Conservation (phyloP, 2,797 vertebrate species). For the Sphenopsis melanotis region DNA sequence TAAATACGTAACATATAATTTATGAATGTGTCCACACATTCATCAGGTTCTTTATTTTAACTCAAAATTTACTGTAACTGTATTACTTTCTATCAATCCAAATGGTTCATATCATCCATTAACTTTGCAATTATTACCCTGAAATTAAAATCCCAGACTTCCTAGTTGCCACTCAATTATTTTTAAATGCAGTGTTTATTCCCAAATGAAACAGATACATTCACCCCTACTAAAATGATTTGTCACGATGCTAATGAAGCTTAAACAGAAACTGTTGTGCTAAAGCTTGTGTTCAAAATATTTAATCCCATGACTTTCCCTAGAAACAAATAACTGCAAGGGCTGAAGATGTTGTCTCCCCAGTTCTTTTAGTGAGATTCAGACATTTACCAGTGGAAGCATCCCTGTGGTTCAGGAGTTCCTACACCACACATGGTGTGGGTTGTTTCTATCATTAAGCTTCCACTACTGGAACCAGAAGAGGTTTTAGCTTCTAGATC, state of each 20-base stretch:
- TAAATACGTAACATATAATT: not conserved
- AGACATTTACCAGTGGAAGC: not conserved
- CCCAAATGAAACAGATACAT: not conserved
- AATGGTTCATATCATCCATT: not conserved
- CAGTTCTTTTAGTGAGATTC: not conserved
- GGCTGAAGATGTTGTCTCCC: not conserved
- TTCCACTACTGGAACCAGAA: slow-evolving; percentile 37
- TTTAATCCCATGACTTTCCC: not conserved
- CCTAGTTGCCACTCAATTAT: not conserved
- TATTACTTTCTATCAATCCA: not conserved
- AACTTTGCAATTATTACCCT: slow-evolving; percentile 5
- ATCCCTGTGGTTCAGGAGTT: not conserved
- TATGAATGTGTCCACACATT: not conserved
- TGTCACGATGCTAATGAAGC: not conserved
- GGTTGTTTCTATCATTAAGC: not conserved
- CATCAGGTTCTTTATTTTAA: not conserved
- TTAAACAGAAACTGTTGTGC: not conserved
- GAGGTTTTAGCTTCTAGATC: slow-evolving; percentile 51
- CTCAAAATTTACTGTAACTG: not conserved
- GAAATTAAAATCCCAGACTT: not conserved
- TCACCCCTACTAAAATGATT: not conserved
- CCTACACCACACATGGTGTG: not conserved
- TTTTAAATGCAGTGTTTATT: slow-evolving; percentile 5
- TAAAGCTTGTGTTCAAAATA: not conserved
- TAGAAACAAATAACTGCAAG: not conserved